These are phyloP conservation scores for Camponotus floridanus DNA, from an alignment of 1,140 invertebrate species.

Conservation along the genomic window DNA sequence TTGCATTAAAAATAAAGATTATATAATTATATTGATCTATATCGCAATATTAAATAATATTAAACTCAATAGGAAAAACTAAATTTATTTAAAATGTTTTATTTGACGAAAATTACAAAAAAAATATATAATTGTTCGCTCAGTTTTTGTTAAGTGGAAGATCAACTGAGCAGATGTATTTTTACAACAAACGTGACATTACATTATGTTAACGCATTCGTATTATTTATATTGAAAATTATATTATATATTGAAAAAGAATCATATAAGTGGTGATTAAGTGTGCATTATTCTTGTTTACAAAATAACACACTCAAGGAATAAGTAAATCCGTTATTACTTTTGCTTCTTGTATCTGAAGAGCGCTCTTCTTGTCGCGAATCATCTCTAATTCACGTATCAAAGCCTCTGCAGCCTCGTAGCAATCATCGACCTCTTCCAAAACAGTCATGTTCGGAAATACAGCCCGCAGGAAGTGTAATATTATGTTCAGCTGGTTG, in stretches of 20 bases:
- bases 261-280: neutral
- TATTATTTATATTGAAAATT: neutral
- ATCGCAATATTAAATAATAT: neutral
- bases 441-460: conserved; percentile 72
- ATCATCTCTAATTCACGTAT: conserved; percentile 78
- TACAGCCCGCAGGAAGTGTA: conserved; percentile 71
- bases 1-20: neutral
- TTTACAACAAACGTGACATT: neutral
- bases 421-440: conserved; percentile 65
- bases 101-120: neutral
- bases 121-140: no score
- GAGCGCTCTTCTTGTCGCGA: conserved; percentile 65
- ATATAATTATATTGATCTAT: neutral
- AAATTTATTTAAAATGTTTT: neutral
- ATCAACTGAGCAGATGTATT: neutral
- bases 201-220: neutral
- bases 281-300: neutral
- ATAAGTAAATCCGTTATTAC: conserved; percentile 81
- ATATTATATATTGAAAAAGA: neutral
- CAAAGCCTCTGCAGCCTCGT: conserved; percentile 74
- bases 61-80: neutral
- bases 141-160: no score
- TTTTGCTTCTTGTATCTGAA: conserved; percentile 77
- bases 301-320: conserved; percentile 65
- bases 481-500: conserved; percentile 77